phyloP scores from a whole-genome alignment of 1,140 invertebrate genomes.

The Drosophila sp. region DNA sequence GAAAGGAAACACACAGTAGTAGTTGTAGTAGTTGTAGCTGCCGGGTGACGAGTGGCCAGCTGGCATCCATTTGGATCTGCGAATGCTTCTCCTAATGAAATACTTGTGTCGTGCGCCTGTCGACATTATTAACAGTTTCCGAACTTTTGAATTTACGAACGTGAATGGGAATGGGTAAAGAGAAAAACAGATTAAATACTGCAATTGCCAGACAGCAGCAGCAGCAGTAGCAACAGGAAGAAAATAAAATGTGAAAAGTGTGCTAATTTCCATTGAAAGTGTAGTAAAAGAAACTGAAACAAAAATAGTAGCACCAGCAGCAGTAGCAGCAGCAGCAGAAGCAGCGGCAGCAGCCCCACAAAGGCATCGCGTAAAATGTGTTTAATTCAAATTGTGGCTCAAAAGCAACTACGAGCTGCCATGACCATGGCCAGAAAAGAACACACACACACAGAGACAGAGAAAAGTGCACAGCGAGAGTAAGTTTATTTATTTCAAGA shows the following conservation, averaged over 20 bases:
- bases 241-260: slow-evolving; percentile 66
- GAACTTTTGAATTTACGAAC: slow-evolving; percentile 73
- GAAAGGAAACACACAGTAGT: slow-evolving; percentile 24
- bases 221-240: slow-evolving; percentile 30
- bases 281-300: slow-evolving; percentile 15
- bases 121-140: slow-evolving; percentile 78
- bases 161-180: slow-evolving; percentile 28
- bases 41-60: slow-evolving; percentile 18
- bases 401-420: slow-evolving; percentile 33
- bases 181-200: slow-evolving; percentile 45
- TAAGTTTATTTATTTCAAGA: slow-evolving; percentile 59
- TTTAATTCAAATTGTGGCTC: slow-evolving; percentile 62
- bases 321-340: slow-evolving; percentile 18
- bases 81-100: slow-evolving; percentile 67
- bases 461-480: slow-evolving; percentile 21
- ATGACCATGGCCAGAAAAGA: slow-evolving; percentile 38
- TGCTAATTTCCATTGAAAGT: slow-evolving; percentile 68
- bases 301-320: slow-evolving; percentile 13
- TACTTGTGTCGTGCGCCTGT: slow-evolving; percentile 78
- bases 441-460: neutral
- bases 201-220: slow-evolving; percentile 38
- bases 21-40: neutral
- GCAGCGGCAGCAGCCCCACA: slow-evolving; percentile 36
- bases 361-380: slow-evolving; percentile 56
- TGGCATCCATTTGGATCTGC: slow-evolving; percentile 20